Evolutionary conservation across 2,888 invertebrate species (phyloP).

Genomic region (Linnaemya tessellans): DNA sequence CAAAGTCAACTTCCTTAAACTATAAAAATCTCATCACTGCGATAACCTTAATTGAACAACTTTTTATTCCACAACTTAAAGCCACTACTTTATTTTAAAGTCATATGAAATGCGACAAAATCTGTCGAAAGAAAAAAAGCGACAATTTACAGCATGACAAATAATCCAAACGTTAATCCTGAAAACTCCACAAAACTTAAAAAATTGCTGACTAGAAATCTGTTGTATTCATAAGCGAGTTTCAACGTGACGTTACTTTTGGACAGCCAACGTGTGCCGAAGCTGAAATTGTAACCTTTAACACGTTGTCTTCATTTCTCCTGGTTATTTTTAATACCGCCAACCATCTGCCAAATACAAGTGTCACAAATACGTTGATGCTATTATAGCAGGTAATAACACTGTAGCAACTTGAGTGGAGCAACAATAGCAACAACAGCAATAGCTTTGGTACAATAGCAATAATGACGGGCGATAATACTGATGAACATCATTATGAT

Average conservation of each 20-base stretch:
- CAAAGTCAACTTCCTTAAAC: too few relatives aligned
- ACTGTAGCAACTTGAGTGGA: slow-evolving; percentile 32
- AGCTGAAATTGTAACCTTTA: slow-evolving; percentile 19
- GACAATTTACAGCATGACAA: slow-evolving; percentile 48
- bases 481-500: background rate
- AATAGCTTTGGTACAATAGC: background rate
- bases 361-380: background rate
- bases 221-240: background rate
- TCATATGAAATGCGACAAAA: background rate
- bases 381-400: slow-evolving; percentile 50
- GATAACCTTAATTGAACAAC: background rate
- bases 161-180: background rate
- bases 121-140: background rate
- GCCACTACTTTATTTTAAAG: background rate
- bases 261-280: background rate
- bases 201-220: slow-evolving; percentile 4
- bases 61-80: slow-evolving; percentile 13
- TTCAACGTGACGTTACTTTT: slow-evolving; percentile 5
- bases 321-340: slow-evolving; percentile 5
- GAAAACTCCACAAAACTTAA: slow-evolving; percentile 21
- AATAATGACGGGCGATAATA: slow-evolving; percentile 38
- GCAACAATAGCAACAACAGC: background rate
- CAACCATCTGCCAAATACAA: background rate
- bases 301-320: slow-evolving; percentile 13
- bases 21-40: too few relatives aligned